These are phyloP conservation scores for Alca torda DNA, from an alignment of 2,797 vertebrate genomes.

Conservation along the genomic window DNA sequence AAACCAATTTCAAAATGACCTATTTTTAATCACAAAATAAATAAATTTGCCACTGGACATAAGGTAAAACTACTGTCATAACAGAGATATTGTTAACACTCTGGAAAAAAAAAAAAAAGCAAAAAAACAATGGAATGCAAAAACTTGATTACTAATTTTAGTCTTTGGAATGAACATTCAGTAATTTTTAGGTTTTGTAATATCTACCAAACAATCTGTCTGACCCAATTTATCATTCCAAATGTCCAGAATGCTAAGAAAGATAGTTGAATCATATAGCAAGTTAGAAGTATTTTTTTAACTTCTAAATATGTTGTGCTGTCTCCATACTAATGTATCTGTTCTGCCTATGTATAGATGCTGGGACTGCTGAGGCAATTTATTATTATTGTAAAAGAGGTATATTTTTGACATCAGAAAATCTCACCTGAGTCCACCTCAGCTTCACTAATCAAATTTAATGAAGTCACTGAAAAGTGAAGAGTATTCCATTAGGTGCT, in stretches of 20 bases:
- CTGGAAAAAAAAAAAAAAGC: not conserved
- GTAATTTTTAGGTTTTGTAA: not conserved
- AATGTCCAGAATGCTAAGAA: not conserved
- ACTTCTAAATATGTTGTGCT: not conserved
- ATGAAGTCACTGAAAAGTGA: not conserved
- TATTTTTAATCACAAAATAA: not conserved
- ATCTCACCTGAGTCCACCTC: not conserved
- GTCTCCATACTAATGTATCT: not conserved
- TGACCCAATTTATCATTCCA: not conserved
- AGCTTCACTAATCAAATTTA: not conserved
- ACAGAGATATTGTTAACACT: not conserved
- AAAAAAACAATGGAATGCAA: not conserved
- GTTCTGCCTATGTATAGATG: not conserved
- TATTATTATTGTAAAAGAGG: not conserved
- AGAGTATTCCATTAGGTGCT: not conserved
- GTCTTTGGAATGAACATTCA: not conserved
- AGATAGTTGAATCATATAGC: not conserved
- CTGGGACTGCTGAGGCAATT: not conserved
- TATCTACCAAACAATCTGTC: not conserved
- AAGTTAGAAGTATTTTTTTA: not conserved
- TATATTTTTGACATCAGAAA: not conserved
- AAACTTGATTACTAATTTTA: not conserved
- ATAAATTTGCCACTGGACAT: not conserved
- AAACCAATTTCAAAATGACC: rapidly evolving
- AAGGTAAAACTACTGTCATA: not conserved